Evolutionary conservation across 2,888 invertebrate genomes (phyloP).

Genomic region (Crioceris asparagi): DNA sequence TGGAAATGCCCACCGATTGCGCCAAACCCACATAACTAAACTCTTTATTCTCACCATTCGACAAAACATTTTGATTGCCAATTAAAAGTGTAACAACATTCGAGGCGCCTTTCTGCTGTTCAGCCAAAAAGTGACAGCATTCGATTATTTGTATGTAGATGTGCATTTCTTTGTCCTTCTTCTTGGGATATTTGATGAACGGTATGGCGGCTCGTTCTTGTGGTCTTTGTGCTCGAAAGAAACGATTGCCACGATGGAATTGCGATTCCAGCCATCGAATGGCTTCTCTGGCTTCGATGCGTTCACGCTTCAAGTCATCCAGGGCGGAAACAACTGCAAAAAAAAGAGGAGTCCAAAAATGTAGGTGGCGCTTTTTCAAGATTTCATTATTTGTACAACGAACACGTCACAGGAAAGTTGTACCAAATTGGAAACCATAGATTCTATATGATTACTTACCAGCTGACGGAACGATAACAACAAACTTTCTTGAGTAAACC

Average conservation of each 20-base stretch:
- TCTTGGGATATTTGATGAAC: conserved; percentile 63
- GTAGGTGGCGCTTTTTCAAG: too few species aligned
- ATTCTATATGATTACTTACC: too few species aligned
- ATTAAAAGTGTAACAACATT: conserved; percentile 70
- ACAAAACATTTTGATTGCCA: conserved; percentile 41
- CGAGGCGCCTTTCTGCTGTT: conserved; percentile 44
- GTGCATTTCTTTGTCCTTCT: conserved; percentile 62
- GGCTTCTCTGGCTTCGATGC: conserved; percentile 76
- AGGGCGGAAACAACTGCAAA: conserved; percentile 74
- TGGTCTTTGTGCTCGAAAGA: conserved; percentile 74
- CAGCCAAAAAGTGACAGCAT: conserved; percentile 67
- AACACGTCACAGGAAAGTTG: too few species aligned
- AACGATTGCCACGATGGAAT: conserved; percentile 76
- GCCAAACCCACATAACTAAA: conserved; percentile 71
- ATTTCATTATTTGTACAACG: too few species aligned
- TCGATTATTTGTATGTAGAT: conserved; percentile 72
- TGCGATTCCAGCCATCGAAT: conserved; percentile 90
- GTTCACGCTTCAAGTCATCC: conserved; percentile 79
- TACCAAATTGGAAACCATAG: too few species aligned
- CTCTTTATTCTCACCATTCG: conserved; percentile 44
- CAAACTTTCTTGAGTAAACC: conserved; percentile 71
- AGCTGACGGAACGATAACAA: conserved; percentile 77
- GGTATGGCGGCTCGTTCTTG: conserved; percentile 67
- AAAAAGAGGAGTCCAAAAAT: too few species aligned
- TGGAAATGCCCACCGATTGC: conserved; percentile 67